Base-by-base conservation (phyloP, 2,113 vertebrate genomes). In the Oryzias curvinotus region DNA sequence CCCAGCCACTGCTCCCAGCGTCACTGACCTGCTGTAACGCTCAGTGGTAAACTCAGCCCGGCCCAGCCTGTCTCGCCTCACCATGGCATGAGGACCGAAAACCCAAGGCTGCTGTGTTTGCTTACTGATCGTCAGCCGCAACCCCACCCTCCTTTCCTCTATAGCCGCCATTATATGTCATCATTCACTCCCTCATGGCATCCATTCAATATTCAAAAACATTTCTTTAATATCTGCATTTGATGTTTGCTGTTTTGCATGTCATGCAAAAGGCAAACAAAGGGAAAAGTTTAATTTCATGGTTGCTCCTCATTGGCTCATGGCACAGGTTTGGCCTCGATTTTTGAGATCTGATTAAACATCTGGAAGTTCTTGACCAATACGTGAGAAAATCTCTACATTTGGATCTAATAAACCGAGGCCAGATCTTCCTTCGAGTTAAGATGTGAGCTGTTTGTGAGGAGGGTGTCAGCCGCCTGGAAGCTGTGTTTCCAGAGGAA, bases 31-130 rank as follows among this genome's bases (percentile, higher is more conserved):
- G 64, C 77, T 78, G 71, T 85, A 81, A 89, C 65, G 80, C 90
- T 91, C 88, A 88, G 90, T 90, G 90, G 89, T 91, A 93, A 91
- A 90, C 71, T 73, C 41, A 61, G 56, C 68, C 77, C 78, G 47
- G 55, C 77, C 67, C 25, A 13, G 62, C 71, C 71, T 67, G 51
- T 50, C 60, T 62, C 41, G 18, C 60, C 60, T 62, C 42, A 18
- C 44, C 51, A 54, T 36, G 51, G 62, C 62, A 64, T 64, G 62
- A 54, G 75, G 57, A 65, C 49, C 50, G 65, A 71, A 66, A 66
- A 52, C 53, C 62, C 62, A 56, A 62, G 71, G 68, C 80, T 82
- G 70, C 80, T 84, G 74, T 75, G 77, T 87, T 85, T 87, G 68
- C 73, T 60, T 77, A 80, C 68, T 87, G 78, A 84, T 68, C 54